phyloP scores from a whole-genome alignment of 2,113 vertebrate genomes.

The Notothenia coriiceps region DNA sequence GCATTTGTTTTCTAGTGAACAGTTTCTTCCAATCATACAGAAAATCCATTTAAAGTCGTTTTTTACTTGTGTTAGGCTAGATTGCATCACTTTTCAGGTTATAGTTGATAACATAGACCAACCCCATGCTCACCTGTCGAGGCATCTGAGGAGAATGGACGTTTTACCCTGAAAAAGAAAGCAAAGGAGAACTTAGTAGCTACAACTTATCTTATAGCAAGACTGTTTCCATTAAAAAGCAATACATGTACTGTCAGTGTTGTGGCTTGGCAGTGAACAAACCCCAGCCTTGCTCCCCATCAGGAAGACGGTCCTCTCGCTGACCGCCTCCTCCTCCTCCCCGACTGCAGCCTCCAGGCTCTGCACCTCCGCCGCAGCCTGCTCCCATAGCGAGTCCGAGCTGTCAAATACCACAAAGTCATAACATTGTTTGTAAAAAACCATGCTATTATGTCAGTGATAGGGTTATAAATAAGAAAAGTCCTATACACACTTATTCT shows the following conservation, averaged over 20 bases:
- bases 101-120: neutral
- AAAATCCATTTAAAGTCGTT: too few species aligned
- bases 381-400: slow-evolving; percentile 93
- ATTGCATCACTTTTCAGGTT: neutral
- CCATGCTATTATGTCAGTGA: too few species aligned
- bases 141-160: slow-evolving; percentile 91
- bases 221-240: neutral
- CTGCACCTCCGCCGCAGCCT: slow-evolving; percentile 89
- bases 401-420: slow-evolving; percentile 37
- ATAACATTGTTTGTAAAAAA: neutral
- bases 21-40: too few species aligned
- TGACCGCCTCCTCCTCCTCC: slow-evolving; percentile 59
- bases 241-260: neutral
- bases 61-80: too few species aligned
- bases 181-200: neutral
- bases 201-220: neutral
- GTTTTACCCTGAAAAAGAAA: slow-evolving; percentile 88
- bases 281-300: slow-evolving; percentile 95
- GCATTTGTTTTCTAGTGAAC: neutral
- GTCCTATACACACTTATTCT: accelerated
- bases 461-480: neutral
- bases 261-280: slow-evolving; percentile 11
- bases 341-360: slow-evolving; percentile 72
- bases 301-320: slow-evolving; percentile 91
- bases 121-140: slow-evolving; percentile 88